A percentile compares a stretch with the other conserved stretches of the same genome.
Conservation (phyloP, 2,888 invertebrate species). For the Phengaris alcon region DNA sequence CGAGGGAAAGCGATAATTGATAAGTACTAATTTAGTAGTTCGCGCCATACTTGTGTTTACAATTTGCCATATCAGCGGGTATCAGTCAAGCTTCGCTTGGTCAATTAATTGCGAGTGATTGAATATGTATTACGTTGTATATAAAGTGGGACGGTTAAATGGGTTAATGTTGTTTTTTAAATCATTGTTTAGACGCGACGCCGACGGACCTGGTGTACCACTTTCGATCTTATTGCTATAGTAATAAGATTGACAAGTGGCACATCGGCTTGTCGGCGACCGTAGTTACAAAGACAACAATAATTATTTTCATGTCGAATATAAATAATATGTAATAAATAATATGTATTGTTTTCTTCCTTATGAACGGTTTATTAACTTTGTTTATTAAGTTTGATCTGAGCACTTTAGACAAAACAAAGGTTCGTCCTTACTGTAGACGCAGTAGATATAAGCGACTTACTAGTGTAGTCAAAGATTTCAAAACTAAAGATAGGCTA, state of each 20-base stretch:
- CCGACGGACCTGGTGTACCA: too few species aligned
- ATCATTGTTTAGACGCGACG: not conserved
- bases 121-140: conserved; percentile 7
- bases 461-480: too few species aligned
- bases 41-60: conserved; percentile 18
- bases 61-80: conserved; percentile 20
- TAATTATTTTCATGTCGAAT: not conserved
- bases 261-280: not conserved
- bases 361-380: not conserved
- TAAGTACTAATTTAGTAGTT: not conserved
- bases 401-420: not conserved
- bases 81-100: conserved; percentile 35
- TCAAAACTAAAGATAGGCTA: too few species aligned
- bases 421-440: not conserved
- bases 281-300: not conserved
- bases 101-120: conserved; percentile 31
- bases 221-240: not conserved
- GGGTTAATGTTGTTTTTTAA: conserved; percentile 25
- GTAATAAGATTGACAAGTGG: not conserved
- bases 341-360: not conserved
- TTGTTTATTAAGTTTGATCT: not conserved
- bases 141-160: conserved; percentile 20
- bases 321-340: not conserved
- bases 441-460: not conserved
- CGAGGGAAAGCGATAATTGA: not conserved